Base-by-base conservation (phyloP, 2,113 vertebrate species). In the Anhinga rufa region DNA sequence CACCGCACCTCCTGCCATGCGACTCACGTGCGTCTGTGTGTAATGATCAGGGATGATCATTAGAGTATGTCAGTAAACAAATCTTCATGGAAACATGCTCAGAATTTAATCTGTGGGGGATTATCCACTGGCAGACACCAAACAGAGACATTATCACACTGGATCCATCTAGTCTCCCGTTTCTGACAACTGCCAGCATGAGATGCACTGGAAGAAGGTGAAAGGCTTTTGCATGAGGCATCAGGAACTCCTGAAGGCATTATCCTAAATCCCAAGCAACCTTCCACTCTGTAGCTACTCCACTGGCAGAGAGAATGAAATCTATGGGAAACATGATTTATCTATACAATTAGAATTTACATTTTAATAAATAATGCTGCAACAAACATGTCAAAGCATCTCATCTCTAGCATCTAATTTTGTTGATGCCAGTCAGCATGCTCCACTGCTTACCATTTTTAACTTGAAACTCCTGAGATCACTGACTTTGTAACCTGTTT, bases 1-100 rank as follows among this genome's bases (percentile, higher is more conserved):
- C 5, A 2, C 14, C 0, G 0, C 38, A 29, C 17, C 31, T 28
- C 68, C 75, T 12, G 26, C 17, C 48, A 9, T 1, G 13, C 4
- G 1, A 14, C 20, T 21, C 65, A 8, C 7, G 13, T 17, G 66
- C 2, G 3, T 3, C 36, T 13, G 28, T 34, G 64, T 24, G 25
- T 31, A 40, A 40, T 40, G 38, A 7, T 14, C 44, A 40, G 51
- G 62, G 77, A 78, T 34, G n/a, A 68, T 42, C 60, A 9, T 42
- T 12, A 75, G 34, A 46, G 48, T 14, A 44, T 2, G 32, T 0
- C 12, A 2, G 52, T 9, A 57, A 79, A 52, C 0, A 5, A 26
- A 69, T 28, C 78, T 32, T 71, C 38, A 51, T 0, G n/a, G 66
- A 48, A 86, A n/a, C 5, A 3, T 1, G 12, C 48, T 80, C 72